phyloP scores from a whole-genome alignment of 1,140 invertebrate genomes.

The Amyelois transitella region DNA sequence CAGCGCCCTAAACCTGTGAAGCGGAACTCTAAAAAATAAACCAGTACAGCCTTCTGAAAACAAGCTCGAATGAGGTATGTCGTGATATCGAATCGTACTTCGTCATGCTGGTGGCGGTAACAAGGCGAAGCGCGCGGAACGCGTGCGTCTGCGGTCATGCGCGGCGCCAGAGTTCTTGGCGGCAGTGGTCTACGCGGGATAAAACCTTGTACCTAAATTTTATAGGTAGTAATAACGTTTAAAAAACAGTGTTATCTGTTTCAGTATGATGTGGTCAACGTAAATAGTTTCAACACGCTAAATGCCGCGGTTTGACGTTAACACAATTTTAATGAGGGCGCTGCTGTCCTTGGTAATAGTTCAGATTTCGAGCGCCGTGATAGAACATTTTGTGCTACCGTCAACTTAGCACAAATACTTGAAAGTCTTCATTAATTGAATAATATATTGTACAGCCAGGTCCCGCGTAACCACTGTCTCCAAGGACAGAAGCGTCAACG shows the following conservation, averaged over 20 bases:
- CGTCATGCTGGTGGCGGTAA: constrained; percentile 29
- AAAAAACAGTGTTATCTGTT: no score
- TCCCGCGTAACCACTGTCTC: background rate
- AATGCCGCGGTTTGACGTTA: no score
- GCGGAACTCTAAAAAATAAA: constrained; percentile 42
- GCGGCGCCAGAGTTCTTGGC: constrained; percentile 13
- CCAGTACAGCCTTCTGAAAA: constrained; percentile 38
- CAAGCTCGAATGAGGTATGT: constrained; percentile 42
- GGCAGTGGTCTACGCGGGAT: background rate
- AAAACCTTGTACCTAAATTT: background rate
- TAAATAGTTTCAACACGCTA: no score
- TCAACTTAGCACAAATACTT: no score
- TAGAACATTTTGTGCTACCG: no score
- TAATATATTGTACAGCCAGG: background rate
- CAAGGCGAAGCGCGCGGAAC: constrained; percentile 28
- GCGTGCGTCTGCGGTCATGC: constrained; percentile 16
- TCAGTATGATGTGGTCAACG: no score
- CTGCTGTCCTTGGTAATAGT: no score
- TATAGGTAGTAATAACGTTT: no score
- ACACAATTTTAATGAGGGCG: no score
- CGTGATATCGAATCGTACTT: constrained; percentile 21
- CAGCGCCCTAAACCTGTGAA: constrained; percentile 32
- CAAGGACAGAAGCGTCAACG: constrained; percentile 20
- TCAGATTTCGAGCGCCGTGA: no score
- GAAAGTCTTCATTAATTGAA: no score